A percentile compares a stretch with the other conserved stretches of the same genome.
phyloP scores from a whole-genome alignment of 92 coral and sea anemone genomes.

The Anthopleura xanthogrammica region DNA sequence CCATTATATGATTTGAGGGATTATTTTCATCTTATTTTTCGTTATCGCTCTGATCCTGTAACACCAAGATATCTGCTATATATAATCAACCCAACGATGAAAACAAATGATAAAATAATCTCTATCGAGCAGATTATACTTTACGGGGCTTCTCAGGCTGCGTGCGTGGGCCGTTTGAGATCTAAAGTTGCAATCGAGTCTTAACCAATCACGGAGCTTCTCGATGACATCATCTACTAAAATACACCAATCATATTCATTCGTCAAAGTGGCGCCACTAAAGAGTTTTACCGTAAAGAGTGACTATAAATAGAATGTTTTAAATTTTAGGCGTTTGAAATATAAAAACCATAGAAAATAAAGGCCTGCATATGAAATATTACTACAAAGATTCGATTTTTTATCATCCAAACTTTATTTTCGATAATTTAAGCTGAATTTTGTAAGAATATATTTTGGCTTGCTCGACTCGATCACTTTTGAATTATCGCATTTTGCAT shows the following conservation, averaged over 20 bases:
- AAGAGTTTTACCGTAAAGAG: background rate
- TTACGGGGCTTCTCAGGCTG: background rate
- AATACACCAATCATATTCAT: background rate
- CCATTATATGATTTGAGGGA: no score
- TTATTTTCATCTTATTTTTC: no score
- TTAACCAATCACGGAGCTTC: background rate
- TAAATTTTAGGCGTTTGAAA: background rate
- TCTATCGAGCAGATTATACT: background rate
- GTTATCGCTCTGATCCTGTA: no score
- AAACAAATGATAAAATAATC: background rate
- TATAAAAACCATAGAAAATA: background rate
- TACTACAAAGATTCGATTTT: background rate
- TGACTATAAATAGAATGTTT: background rate
- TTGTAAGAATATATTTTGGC: background rate
- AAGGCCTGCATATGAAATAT: background rate
- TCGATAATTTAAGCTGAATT: background rate
- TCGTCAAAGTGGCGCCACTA: background rate
- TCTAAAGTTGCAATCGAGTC: background rate
- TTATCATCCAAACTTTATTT: background rate
- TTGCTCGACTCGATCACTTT: background rate
- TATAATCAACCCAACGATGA: background rate
- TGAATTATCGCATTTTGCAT: background rate
- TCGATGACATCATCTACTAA: background rate
- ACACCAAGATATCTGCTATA: no score
- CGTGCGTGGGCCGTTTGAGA: background rate